These are phyloP conservation scores for Ispidina lecontei DNA, from an alignment of 2,797 vertebrate species.

Conservation along the genomic window DNA sequence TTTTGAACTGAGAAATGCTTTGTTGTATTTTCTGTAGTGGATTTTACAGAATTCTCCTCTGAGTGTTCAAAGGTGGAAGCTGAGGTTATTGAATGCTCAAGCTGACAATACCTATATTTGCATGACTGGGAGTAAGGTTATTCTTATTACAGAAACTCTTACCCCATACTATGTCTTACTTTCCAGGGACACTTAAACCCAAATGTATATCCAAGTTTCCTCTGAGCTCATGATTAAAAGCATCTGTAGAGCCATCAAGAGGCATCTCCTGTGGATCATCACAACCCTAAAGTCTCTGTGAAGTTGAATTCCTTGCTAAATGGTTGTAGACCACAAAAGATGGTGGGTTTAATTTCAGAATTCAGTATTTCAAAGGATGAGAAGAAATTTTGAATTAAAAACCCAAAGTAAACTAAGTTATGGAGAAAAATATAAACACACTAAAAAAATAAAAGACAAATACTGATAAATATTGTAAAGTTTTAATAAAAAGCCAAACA, in stretches of 20 bases:
- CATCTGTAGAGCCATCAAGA: neutral
- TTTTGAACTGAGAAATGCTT: constrained; percentile 18
- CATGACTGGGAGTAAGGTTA: neutral
- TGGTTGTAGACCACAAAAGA: neutral
- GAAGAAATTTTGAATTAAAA: neutral
- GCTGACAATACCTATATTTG: neutral
- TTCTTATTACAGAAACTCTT: neutral
- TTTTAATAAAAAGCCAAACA: neutral
- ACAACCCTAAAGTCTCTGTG: neutral
- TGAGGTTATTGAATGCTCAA: neutral
- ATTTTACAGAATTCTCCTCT: neutral
- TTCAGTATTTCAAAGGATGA: neutral
- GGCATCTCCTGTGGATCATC: neutral
- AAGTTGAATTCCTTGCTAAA: neutral
- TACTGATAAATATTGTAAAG: neutral
- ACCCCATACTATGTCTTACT: neutral
- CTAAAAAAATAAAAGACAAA: neutral
- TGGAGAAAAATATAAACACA: neutral
- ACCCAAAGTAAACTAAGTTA: neutral
- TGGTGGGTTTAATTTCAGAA: neutral
- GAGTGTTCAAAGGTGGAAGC: neutral
- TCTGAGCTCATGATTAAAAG: neutral
- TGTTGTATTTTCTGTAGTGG: neutral
- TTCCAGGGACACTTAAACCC: neutral
- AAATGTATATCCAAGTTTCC: neutral